phyloP scores from a whole-genome alignment of 1,140 invertebrate genomes.

The Hyles vespertilio region DNA sequence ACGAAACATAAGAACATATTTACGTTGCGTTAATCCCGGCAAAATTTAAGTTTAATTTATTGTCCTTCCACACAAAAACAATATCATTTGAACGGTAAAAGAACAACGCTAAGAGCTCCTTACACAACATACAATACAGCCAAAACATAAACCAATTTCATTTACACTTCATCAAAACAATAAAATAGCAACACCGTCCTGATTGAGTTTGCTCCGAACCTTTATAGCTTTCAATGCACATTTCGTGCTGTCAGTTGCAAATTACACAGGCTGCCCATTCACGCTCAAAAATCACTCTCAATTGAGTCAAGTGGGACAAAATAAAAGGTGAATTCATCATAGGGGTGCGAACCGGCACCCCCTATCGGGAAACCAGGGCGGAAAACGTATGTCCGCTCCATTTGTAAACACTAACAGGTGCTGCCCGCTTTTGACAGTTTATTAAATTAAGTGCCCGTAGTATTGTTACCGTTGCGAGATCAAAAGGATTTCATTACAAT shows the following conservation, averaged over 20 bases:
- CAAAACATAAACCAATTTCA: constrained; percentile 1
- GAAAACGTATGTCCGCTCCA: constrained; percentile 70
- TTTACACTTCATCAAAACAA: constrained; percentile 28
- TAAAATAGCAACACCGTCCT: constrained; percentile 35
- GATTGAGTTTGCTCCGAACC: constrained; percentile 59
- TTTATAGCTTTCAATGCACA: constrained; percentile 68
- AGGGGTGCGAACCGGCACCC: constrained; percentile 60
- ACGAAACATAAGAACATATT: no score
- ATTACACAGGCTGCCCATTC: constrained; percentile 69
- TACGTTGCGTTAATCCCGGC: no score
- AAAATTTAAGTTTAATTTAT: no score
- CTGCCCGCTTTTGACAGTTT: constrained; percentile 59
- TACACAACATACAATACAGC: no score
- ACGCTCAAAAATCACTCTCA: constrained; percentile 72
- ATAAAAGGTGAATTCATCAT: constrained; percentile 73
- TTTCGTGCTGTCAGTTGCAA: constrained; percentile 68
- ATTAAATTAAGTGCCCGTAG: constrained; percentile 61
- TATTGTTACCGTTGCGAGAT: constrained; percentile 26
- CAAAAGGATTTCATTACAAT: no score
- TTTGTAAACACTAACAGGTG: constrained; percentile 68
- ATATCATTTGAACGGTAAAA: no score
- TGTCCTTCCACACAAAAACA: no score
- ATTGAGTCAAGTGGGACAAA: constrained; percentile 72
- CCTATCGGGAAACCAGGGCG: constrained; percentile 58
- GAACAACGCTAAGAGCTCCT: no score